Conservation (phyloP, 2,888 invertebrate species). For the Alviniconcha strummeri region DNA sequence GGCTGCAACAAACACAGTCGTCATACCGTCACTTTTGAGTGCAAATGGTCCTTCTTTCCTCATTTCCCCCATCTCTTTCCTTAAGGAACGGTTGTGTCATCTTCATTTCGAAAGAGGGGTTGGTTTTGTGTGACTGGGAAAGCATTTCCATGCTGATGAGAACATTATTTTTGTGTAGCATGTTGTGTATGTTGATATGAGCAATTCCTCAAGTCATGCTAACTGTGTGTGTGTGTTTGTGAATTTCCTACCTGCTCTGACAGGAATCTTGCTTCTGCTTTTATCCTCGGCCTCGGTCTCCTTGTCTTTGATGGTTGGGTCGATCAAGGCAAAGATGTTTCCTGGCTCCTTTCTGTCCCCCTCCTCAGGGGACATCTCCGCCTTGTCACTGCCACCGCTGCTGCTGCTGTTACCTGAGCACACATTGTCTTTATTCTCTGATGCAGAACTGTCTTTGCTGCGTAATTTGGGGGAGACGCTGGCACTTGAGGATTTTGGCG, state of each 20-base stretch:
- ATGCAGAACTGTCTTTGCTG: background rate
- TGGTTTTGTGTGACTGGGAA: too few species aligned
- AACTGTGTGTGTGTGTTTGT: too few species aligned
- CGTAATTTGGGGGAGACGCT: conserved; percentile 11
- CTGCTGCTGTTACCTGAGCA: background rate
- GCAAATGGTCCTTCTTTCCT: too few species aligned
- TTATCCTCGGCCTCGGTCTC: conserved; percentile 2
- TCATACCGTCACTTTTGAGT: too few species aligned
- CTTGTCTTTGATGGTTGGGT: conserved; percentile 48
- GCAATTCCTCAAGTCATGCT: too few species aligned
- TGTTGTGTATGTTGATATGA: too few species aligned
- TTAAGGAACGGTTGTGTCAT: too few species aligned
- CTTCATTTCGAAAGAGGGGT: too few species aligned
- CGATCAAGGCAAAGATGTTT: conserved; percentile 60
- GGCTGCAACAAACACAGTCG: background rate
- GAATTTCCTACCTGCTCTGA: conserved; percentile 28
- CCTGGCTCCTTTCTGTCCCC: conserved; percentile 40
- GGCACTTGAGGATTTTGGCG: conserved; percentile 16
- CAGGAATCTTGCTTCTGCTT: conserved; percentile 36
- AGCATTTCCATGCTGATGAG: too few species aligned
- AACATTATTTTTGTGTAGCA: too few species aligned
- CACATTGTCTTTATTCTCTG: conserved; percentile 22
- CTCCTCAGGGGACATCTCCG: conserved; percentile 26
- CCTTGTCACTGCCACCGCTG: conserved; percentile 12
- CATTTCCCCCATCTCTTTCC: too few species aligned